Evolutionary conservation across 2,113 vertebrate genomes (phyloP).

Genomic region (Meriones unguiculatus): DNA sequence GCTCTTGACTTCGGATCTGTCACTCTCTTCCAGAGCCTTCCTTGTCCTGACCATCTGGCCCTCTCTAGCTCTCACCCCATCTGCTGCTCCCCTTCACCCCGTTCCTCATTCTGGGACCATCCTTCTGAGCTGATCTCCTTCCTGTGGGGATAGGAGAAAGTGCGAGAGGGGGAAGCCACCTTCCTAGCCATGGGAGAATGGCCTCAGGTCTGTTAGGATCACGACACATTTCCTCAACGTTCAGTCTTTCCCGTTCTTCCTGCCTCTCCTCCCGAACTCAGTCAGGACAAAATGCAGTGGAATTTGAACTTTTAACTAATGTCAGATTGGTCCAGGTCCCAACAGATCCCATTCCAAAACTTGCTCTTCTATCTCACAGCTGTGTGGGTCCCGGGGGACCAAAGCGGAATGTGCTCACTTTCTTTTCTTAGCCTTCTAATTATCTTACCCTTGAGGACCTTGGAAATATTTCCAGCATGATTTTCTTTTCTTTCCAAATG

Average conservation of each 20-base stretch:
- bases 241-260: neutral
- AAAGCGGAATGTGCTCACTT: neutral
- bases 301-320: slow-evolving; percentile 52
- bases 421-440: slow-evolving; percentile 63
- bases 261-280: neutral
- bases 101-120: neutral
- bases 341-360: neutral
- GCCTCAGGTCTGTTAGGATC: neutral
- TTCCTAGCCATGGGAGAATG: neutral
- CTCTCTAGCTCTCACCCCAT: neutral
- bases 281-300: neutral
- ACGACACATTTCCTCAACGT: neutral
- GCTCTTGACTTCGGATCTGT: slow-evolving; percentile 13
- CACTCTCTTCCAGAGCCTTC: slow-evolving; percentile 27
- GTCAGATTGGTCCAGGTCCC: neutral
- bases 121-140: neutral
- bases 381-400: slow-evolving; percentile 17
- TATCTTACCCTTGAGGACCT: slow-evolving; percentile 49
- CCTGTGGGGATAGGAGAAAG: neutral
- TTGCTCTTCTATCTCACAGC: neutral
- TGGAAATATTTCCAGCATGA: slow-evolving; percentile 58
- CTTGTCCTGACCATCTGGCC: neutral
- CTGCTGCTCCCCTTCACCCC: slow-evolving; percentile 19
- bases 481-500: slow-evolving; percentile 55
- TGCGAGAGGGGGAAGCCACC: neutral